These are phyloP conservation scores for Limnephilus auricula DNA, from an alignment of 2,888 invertebrate genomes.

Conservation along the genomic window DNA sequence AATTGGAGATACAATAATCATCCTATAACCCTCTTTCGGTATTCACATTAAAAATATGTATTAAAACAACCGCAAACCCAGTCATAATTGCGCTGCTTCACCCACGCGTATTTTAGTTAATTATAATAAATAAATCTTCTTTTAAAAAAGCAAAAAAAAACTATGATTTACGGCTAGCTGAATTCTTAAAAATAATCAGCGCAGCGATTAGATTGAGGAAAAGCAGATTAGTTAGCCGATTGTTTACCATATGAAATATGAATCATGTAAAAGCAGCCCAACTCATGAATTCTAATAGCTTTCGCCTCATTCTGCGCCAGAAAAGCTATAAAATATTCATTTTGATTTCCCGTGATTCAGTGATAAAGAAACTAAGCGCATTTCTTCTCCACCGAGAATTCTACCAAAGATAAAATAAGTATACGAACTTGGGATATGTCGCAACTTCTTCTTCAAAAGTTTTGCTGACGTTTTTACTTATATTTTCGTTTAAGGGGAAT, in stretches of 20 bases:
- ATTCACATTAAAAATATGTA: too few relatives aligned
- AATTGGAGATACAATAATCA: too few relatives aligned
- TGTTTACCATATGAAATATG: not conserved
- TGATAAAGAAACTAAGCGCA: constrained; percentile 9
- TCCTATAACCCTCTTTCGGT: too few relatives aligned
- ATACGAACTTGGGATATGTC: not conserved
- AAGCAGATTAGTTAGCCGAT: not conserved
- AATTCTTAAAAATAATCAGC: not conserved
- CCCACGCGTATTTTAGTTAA: too few relatives aligned
- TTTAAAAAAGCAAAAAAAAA: not conserved
- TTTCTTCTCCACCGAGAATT: not conserved
- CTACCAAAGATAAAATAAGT: not conserved
- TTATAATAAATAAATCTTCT: not conserved
- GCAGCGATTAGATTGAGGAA: not conserved
- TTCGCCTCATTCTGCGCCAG: not conserved
- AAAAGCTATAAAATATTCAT: constrained; percentile 12
- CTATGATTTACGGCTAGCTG: not conserved
- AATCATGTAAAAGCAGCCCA: not conserved
- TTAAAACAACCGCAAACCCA: not conserved
- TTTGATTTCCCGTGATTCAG: constrained; percentile 23
- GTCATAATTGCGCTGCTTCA: not conserved
- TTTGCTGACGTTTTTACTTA: too few relatives aligned
- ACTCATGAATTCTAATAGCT: not conserved
- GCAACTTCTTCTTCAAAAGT: not conserved
- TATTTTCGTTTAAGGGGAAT: too few relatives aligned